phyloP scores from a whole-genome alignment of 2,888 invertebrate species.

The Drosophila putrida region DNA sequence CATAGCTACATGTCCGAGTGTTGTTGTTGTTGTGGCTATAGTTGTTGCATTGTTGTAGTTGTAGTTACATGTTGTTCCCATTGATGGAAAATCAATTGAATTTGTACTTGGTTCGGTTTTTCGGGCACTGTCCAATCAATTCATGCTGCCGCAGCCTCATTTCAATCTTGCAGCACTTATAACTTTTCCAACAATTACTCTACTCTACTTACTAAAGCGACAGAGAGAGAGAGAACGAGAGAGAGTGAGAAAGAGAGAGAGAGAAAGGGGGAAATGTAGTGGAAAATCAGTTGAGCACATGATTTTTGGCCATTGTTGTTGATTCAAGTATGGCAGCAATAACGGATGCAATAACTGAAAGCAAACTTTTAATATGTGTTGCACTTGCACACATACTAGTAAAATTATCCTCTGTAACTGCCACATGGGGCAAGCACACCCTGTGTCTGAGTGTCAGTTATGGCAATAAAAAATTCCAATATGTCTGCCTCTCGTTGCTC shows the following conservation, averaged over 20 bases:
- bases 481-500: slow-evolving; percentile 10
- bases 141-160: slow-evolving; percentile 43
- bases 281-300: slow-evolving; percentile 10
- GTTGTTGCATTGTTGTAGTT: slow-evolving; percentile 28
- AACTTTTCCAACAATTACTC: slow-evolving; percentile 54
- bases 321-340: slow-evolving; percentile 18
- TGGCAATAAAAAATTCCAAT: slow-evolving; percentile 61
- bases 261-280: background rate
- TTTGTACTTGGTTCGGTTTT: slow-evolving; percentile 37
- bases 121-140: slow-evolving; percentile 50
- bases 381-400: background rate
- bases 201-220: slow-evolving; percentile 27
- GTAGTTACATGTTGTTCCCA: slow-evolving; percentile 48
- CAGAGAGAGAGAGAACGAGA: background rate
- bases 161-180: slow-evolving; percentile 50
- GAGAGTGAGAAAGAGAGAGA: too few relatives aligned
- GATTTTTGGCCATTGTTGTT: slow-evolving; percentile 20
- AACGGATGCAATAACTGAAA: slow-evolving; percentile 16
- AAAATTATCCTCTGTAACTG: slow-evolving; percentile 29
- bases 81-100: slow-evolving; percentile 69
- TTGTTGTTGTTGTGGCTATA: slow-evolving; percentile 25
- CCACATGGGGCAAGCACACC: slow-evolving; percentile 14
- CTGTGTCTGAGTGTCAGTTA: slow-evolving; percentile 21
- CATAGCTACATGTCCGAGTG: slow-evolving; percentile 27
- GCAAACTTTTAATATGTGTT: slow-evolving; percentile 46